Percentiles rank a stretch among this genome's conserved stretches.
These are phyloP conservation scores for Anolis sagrei DNA, from an alignment of 2,113 vertebrate genomes.

Conservation along the genomic window DNA sequence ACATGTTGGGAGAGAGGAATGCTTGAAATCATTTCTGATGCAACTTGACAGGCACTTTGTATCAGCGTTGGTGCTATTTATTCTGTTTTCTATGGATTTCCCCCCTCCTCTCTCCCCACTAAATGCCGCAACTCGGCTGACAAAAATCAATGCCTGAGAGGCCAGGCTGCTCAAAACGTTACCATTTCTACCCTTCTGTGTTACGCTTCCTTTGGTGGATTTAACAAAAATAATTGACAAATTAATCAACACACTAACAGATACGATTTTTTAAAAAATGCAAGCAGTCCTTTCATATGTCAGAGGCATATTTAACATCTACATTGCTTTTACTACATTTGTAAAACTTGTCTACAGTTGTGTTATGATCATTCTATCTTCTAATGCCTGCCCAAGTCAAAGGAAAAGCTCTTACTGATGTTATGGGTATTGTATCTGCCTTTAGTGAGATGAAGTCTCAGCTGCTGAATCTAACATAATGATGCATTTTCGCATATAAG, in stretches of 20 bases:
- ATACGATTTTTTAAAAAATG: conserved; percentile 3
- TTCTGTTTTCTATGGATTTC: conserved; percentile 19
- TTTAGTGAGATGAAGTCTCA: accelerated
- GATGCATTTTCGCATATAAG: conserved; percentile 43
- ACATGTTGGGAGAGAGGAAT: background rate
- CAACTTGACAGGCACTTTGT: conserved; percentile 4
- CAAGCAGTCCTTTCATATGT: background rate
- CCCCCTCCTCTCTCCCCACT: background rate
- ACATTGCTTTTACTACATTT: background rate
- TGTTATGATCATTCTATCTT: background rate
- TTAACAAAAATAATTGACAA: conserved; percentile 19
- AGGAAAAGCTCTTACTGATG: background rate
- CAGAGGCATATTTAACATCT: background rate
- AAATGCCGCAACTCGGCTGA: background rate
- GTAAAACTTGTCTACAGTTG: background rate
- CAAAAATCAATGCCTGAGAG: conserved; percentile 16
- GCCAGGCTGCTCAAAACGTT: background rate
- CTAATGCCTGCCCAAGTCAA: conserved; percentile 1
- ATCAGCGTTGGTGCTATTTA: background rate
- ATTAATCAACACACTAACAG: conserved; percentile 8
- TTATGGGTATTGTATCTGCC: conserved; percentile 4
- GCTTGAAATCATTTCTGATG: background rate
- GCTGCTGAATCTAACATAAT: conserved; percentile 28
- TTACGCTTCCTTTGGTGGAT: background rate
- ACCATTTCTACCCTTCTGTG: background rate